phyloP scores from a whole-genome alignment of 2,113 vertebrate genomes.

The Scomber scombrus region DNA sequence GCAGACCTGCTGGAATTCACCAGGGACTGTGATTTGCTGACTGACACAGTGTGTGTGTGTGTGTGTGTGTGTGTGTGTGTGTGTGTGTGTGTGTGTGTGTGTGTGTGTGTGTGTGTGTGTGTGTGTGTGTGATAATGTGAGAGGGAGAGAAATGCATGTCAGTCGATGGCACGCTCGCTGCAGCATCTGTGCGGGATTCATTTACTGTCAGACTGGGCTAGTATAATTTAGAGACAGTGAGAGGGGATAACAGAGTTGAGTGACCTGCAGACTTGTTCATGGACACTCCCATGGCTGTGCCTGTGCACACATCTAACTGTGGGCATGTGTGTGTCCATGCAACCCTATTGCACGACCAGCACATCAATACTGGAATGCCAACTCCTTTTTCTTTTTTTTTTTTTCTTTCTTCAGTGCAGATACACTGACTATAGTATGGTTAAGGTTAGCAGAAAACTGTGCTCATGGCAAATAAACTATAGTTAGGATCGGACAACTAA shows the following conservation, averaged over 20 bases:
- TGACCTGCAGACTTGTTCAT: slow-evolving; percentile 25
- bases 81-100: background rate
- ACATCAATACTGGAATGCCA: background rate
- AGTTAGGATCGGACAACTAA: background rate
- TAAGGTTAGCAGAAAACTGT: background rate
- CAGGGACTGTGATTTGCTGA: slow-evolving; percentile 14
- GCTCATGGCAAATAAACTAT: background rate
- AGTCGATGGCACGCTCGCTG: slow-evolving; percentile 4
- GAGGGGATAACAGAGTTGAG: slow-evolving; percentile 30
- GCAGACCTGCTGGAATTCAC: slow-evolving; percentile 42
- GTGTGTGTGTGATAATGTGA: slow-evolving; percentile 1
- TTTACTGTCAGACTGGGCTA: slow-evolving; percentile 19
- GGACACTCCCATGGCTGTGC: background rate
- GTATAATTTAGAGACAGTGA: slow-evolving; percentile 29
- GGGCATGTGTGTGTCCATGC: slow-evolving; percentile 6
- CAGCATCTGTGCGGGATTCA: slow-evolving; percentile 39
- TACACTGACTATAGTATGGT: background rate
- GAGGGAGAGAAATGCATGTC: slow-evolving; percentile 15
- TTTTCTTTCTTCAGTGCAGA: background rate
- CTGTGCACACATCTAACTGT: background rate
- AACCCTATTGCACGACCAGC: background rate
- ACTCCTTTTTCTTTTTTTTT: no score
- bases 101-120: background rate
- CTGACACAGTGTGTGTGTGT: background rate
- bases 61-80: background rate